Evolutionary conservation across 2,888 invertebrate genomes (phyloP).

Genomic region (Lasiommata megera): DNA sequence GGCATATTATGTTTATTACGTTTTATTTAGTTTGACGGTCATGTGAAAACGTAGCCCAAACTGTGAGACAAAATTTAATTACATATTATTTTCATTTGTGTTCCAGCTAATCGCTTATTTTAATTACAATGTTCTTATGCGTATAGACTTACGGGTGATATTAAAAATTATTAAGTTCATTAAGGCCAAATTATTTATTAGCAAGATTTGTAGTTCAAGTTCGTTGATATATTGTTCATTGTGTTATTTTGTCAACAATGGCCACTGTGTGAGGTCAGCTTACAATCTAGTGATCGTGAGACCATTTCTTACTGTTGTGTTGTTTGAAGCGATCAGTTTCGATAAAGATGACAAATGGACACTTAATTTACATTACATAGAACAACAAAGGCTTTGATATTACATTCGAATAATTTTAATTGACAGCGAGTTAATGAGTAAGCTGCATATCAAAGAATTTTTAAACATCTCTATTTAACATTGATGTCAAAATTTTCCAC

Average conservation of each 20-base stretch:
- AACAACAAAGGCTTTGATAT: neutral
- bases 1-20: conserved; percentile 9
- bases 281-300: conserved; percentile 8
- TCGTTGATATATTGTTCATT: conserved; percentile 17
- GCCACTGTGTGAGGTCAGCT: conserved; percentile 15
- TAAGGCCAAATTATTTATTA: conserved; percentile 7
- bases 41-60: conserved; percentile 47
- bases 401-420: neutral
- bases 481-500: too few species aligned
- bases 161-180: neutral
- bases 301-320: neutral
- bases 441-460: too few species aligned
- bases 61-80: conserved; percentile 28
- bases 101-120: neutral
- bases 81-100: conserved; percentile 11
- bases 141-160: neutral
- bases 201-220: conserved; percentile 28
- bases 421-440: too few species aligned
- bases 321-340: neutral
- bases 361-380: neutral
- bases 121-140: neutral
- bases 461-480: too few species aligned
- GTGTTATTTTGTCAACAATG: conserved; percentile 16
- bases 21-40: conserved; percentile 43
- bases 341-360: conserved; percentile 5